A percentile compares a stretch with the other conserved stretches of the same genome.
phyloP scores from a whole-genome alignment of 2,888 invertebrate species.

The Argyresthia goedartella region DNA sequence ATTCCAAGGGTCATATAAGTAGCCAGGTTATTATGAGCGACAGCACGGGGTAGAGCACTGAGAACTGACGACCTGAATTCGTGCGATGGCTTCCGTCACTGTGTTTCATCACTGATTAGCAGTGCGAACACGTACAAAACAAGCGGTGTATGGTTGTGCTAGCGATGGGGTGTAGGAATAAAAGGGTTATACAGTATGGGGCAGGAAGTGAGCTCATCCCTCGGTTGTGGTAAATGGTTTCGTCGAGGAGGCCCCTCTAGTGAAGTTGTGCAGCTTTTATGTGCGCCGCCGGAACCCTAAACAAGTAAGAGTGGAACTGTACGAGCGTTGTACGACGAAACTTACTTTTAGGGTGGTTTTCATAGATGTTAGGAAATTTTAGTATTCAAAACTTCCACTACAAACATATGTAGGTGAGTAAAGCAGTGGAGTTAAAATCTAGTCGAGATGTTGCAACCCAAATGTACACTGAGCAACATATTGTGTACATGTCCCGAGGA shows the following conservation, averaged over 20 bases:
- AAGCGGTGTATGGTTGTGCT: neutral
- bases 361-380: neutral
- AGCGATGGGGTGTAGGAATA: too few relatives aligned
- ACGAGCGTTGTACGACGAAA: neutral
- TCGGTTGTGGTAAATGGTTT: constrained; percentile 14
- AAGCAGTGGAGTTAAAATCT: too few relatives aligned
- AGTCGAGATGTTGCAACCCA: too few relatives aligned
- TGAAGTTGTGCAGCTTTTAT: constrained; percentile 20
- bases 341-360: neutral
- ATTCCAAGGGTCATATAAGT: neutral
- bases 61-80: neutral
- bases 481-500: too few relatives aligned
- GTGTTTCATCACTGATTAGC: neutral
- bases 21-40: neutral
- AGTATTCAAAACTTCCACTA: too few relatives aligned
- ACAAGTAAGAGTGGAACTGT: constrained; percentile 9
- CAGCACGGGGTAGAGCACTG: neutral
- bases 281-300: constrained; percentile 14
- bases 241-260: constrained; percentile 26
- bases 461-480: too few relatives aligned
- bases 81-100: neutral
- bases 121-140: neutral
- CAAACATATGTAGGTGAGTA: too few relatives aligned
- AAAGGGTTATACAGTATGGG: neutral
- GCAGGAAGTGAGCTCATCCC: neutral